phyloP scores from a whole-genome alignment of 2,888 invertebrate genomes.

The Rotaria sp. region DNA sequence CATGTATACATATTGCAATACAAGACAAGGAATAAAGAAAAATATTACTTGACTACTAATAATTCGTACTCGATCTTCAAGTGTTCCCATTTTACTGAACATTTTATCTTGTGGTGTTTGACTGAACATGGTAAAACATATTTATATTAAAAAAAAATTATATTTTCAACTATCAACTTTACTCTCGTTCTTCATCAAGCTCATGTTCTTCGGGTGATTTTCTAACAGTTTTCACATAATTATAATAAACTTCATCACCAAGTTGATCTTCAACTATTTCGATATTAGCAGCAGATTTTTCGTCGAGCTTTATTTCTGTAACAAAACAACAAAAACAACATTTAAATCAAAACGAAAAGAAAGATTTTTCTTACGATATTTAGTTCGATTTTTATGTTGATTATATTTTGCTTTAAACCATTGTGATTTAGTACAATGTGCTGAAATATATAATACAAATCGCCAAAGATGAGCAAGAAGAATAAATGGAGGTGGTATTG shows the following conservation, averaged over 20 bases:
- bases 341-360: background rate
- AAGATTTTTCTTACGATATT: background rate
- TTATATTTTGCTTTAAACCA: background rate
- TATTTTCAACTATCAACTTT: no score
- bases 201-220: background rate
- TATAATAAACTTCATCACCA: conserved; percentile 23
- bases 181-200: conserved; percentile 11
- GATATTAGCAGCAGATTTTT: background rate
- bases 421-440: background rate
- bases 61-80: background rate
- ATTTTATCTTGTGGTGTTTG: background rate
- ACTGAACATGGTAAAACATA: background rate
- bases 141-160: background rate
- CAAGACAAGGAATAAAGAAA: no score
- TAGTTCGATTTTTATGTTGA: background rate
- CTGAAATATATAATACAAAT: background rate
- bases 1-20: background rate
- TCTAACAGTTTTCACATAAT: background rate
- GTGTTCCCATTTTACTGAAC: background rate
- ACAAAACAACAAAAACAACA: background rate
- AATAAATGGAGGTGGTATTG: conserved; percentile 52
- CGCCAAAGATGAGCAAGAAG: conserved; percentile 43
- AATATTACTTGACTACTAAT: background rate
- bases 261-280: background rate
- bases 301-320: background rate